Conservation (phyloP, 2,797 vertebrate species). For the Leptodon cayanensis region DNA sequence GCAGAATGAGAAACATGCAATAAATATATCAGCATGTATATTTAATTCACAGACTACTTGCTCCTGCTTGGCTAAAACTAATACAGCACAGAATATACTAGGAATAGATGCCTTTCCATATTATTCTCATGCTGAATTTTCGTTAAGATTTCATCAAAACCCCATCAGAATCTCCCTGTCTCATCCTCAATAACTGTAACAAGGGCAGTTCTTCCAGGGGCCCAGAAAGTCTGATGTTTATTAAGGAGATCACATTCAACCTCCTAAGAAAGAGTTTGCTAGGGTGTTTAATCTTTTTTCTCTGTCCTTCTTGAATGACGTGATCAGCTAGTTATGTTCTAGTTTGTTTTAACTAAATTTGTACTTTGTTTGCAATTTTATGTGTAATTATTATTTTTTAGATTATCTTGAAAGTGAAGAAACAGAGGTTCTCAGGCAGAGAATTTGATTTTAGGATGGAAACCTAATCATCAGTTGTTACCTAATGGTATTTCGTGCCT, state of each 20-base stretch:
- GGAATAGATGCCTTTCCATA: background rate
- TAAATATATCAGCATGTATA: background rate
- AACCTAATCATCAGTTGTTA: background rate
- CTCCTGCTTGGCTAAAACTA: background rate
- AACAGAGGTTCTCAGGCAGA: background rate
- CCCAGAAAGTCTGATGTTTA: background rate
- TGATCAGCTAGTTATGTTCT: background rate
- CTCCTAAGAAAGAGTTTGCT: background rate
- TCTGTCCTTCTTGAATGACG: background rate
- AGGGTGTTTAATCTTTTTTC: background rate
- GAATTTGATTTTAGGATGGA: background rate
- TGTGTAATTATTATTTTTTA: background rate
- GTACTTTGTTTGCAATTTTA: background rate
- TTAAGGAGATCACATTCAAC: background rate
- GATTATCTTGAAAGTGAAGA: background rate
- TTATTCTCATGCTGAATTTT: background rate
- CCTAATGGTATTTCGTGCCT: background rate
- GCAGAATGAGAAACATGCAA: background rate
- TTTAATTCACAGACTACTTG: background rate
- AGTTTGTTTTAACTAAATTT: background rate
- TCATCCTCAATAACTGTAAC: background rate
- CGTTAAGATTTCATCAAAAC: background rate
- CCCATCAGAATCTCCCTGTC: background rate
- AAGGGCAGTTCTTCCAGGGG: background rate
- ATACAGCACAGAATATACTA: background rate